A percentile compares a stretch with the other conserved stretches of the same genome.
phyloP scores from a whole-genome alignment of 30 jellyfish, hydroid and myxozoan genomes.

The Catostylus mosaicus region DNA sequence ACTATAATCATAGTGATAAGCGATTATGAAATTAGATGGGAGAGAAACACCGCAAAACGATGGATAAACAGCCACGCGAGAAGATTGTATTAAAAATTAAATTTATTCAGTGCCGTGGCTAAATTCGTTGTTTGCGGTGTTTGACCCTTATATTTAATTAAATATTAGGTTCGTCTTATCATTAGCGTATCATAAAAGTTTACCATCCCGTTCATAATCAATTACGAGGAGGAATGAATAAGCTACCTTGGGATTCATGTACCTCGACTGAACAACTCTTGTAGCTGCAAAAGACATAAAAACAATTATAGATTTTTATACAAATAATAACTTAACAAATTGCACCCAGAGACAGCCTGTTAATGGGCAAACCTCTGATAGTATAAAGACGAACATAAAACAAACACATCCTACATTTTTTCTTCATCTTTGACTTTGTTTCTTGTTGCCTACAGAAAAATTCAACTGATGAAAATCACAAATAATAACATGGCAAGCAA shows the following conservation, averaged over 20 bases:
- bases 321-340: not conserved
- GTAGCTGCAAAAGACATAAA: slow-evolving; percentile 30
- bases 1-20: too few species aligned
- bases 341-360: not conserved
- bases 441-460: slow-evolving; percentile 25
- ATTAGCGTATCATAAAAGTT: too few species aligned
- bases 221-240: not conserved
- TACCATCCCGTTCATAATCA: too few species aligned
- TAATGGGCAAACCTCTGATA: not conserved
- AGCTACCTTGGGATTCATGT: slow-evolving; percentile 62
- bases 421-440: slow-evolving; percentile 13
- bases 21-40: too few species aligned
- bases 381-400: not conserved
- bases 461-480: not conserved
- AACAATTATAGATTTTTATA: not conserved
- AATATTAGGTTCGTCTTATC: too few species aligned
- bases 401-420: not conserved
- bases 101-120: too few species aligned
- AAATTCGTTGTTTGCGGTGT: too few species aligned
- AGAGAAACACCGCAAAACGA: too few species aligned
- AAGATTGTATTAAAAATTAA: too few species aligned
- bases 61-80: too few species aligned
- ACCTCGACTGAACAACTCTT: slow-evolving; percentile 54
- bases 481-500: too few species aligned
- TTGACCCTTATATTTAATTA: too few species aligned